These are phyloP conservation scores for Zeus faber DNA, from an alignment of 2,113 vertebrate species.

Conservation along the genomic window DNA sequence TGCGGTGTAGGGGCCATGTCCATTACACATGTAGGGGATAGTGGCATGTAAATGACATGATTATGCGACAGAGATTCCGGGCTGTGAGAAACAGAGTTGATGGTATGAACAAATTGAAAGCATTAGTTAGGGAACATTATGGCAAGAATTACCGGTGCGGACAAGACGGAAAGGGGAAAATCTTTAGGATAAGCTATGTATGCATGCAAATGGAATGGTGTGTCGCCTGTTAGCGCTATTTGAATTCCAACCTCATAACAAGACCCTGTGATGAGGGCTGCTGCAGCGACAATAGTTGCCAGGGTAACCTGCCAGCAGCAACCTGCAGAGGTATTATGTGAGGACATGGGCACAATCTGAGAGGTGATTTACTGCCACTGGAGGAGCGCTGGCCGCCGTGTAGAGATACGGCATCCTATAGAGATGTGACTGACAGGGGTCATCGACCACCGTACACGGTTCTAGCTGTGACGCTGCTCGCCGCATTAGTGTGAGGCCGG, in stretches of 20 bases:
- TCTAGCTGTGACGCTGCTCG: conserved; percentile 39
- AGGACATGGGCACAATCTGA: conserved; percentile 45
- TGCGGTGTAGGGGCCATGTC: conserved; percentile 22
- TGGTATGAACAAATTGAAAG: conserved; percentile 21
- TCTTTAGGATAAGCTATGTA: neutral
- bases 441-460: conserved; percentile 12
- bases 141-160: conserved; percentile 3
- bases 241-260: conserved; percentile 66
- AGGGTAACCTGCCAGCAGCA: conserved; percentile 72
- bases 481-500: conserved; percentile 53
- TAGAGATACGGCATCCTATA: conserved; percentile 29
- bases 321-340: conserved; percentile 44
- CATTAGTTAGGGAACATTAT: conserved; percentile 1
- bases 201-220: conserved; percentile 22
- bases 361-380: conserved; percentile 52
- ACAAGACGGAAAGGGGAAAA: neutral
- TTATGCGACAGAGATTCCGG: conserved; percentile 24
- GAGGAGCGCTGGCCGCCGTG: conserved; percentile 39
- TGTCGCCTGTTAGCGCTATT: conserved; percentile 46
- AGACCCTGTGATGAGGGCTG: conserved; percentile 61
- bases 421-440: conserved; percentile 40
- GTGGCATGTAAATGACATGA: conserved; percentile 21
- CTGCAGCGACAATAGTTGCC: conserved; percentile 76
- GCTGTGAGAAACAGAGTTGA: conserved; percentile 12
- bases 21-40: conserved; percentile 20